Conservation (phyloP, 1,140 invertebrate species). For the Leptopilina boulardi region DNA sequence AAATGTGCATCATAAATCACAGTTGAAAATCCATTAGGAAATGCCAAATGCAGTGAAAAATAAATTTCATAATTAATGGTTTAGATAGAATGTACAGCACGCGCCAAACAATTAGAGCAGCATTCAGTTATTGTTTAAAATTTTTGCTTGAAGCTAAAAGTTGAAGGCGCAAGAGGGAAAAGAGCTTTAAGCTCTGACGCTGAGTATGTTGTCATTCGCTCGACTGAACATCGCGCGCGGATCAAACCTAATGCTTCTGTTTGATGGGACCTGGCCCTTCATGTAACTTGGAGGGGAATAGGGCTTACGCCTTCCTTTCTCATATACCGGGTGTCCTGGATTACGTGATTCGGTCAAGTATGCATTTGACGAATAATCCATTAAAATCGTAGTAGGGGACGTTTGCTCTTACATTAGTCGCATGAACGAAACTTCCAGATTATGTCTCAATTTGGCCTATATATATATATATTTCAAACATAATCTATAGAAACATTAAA, state of each 20-base stretch:
- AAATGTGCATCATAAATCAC: neutral
- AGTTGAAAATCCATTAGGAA: constrained; percentile 18
- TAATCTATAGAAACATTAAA: neutral
- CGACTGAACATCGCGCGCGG: constrained; percentile 74
- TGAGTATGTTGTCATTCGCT: constrained; percentile 76
- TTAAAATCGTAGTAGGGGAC: constrained; percentile 8
- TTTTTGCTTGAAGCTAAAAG: constrained; percentile 47
- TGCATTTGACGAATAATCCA: constrained; percentile 23
- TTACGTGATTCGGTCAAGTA: constrained; percentile 21
- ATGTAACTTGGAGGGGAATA: constrained; percentile 51
- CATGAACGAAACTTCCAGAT: neutral
- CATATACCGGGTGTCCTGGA: constrained; percentile 41
- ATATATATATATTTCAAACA: neutral
- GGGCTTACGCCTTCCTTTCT: constrained; percentile 56
- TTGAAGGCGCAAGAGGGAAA: constrained; percentile 46
- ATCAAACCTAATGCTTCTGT: constrained; percentile 76
- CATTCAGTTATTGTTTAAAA: constrained; percentile 50
- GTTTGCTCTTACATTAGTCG: neutral
- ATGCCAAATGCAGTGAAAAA: neutral
- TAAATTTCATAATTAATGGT: constrained; percentile 24
- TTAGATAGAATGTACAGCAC: constrained; percentile 38
- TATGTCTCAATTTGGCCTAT: neutral
- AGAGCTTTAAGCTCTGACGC: constrained; percentile 69
- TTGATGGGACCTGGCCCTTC: constrained; percentile 69
- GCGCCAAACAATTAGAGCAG: constrained; percentile 45